These are phyloP conservation scores for Calyptomena viridis DNA, from an alignment of 2,113 vertebrate species.

Conservation along the genomic window DNA sequence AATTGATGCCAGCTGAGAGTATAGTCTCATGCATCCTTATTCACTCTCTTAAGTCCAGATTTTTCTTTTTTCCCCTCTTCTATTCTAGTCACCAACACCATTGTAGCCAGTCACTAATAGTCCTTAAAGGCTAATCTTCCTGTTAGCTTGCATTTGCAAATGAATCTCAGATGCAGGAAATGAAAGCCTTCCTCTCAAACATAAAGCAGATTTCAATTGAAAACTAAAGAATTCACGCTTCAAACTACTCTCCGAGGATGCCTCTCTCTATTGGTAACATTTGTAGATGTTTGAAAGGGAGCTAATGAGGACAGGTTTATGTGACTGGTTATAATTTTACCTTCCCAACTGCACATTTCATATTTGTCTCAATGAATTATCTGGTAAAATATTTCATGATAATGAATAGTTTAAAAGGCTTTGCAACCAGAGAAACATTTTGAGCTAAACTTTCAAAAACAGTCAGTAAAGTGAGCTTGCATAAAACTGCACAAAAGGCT, in stretches of 20 bases:
- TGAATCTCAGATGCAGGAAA: conserved; percentile 60
- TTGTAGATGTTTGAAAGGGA: conserved; percentile 50
- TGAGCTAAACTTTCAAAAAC: neutral
- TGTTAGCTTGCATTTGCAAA: conserved; percentile 53
- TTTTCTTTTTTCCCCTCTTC: neutral
- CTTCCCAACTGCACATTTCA: conserved; percentile 2
- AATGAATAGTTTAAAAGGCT: neutral
- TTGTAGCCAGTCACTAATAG: conserved; percentile 13
- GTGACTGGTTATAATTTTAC: conserved; percentile 49
- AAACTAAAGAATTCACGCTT: conserved; percentile 36
- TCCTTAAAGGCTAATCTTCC: conserved; percentile 52
- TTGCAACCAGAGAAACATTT: neutral
- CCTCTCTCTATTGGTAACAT: conserved; percentile 50
- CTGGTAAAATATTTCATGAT: conserved; percentile 19
- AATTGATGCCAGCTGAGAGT: conserved; percentile 43
- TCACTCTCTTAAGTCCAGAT: neutral
- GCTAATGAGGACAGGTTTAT: conserved; percentile 62
- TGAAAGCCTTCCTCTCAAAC: conserved; percentile 52
- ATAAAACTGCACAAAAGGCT: neutral
- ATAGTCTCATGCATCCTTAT: neutral
- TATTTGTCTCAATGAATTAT: conserved; percentile 38
- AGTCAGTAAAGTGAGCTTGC: neutral
- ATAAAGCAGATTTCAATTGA: conserved; percentile 1
- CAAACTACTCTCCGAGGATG: neutral
- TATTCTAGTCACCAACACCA: conserved; percentile 32